Base-by-base conservation (phyloP, 2,113 vertebrate genomes). In the Hymenochirus boettgeri region DNA sequence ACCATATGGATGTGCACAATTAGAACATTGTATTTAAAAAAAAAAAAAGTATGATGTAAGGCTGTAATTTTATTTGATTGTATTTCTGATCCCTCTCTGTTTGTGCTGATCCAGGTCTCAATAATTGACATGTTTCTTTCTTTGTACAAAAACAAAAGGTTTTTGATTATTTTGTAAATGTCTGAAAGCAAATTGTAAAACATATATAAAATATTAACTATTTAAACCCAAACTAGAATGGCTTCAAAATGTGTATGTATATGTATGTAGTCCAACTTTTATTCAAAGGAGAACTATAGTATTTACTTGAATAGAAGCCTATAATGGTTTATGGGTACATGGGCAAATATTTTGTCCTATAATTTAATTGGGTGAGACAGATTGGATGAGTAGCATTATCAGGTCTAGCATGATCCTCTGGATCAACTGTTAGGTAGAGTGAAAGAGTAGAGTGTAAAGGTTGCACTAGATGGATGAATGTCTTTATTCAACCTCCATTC, bases 161-260 rank as follows among this genome's bases (percentile, higher is more conserved):
- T 55, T 53, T 66, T 65, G 7, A 12, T 27, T 51, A 23, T 65
- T n/a, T 33, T 66, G 64, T 69, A 60, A 69, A 67, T 67, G 50
- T 52, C 56, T 59, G 55, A 17, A 67, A 67, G 46, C 59, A 58
- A 13, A 59, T 59, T 67, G 57, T 67, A 47, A 53, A 37, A 53
- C 48, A n/a, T 31, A 24, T 46, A 60, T 31, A 51, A 60, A 69
- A 69, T 69, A 67, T 52, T 52, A 59, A 67, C 59, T 67, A 60
- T 53, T 53, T 69, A 52, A 53, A 59, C 10, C 3, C 42, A 10
- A 24, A 21, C 3, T 29, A 19, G 15, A 13, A 62, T 23, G n/a
- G 1, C 11, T 23, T 15, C 21, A 19, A 25, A 4, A 2, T 19
- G n/a, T 59, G 25, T n/a, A 47, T 46, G 11, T 12, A 50, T 13